A percentile compares a stretch with the other conserved stretches of the same genome.
Conservation (phyloP, 2,797 vertebrate species). For the Anabacerthia variegaticeps region DNA sequence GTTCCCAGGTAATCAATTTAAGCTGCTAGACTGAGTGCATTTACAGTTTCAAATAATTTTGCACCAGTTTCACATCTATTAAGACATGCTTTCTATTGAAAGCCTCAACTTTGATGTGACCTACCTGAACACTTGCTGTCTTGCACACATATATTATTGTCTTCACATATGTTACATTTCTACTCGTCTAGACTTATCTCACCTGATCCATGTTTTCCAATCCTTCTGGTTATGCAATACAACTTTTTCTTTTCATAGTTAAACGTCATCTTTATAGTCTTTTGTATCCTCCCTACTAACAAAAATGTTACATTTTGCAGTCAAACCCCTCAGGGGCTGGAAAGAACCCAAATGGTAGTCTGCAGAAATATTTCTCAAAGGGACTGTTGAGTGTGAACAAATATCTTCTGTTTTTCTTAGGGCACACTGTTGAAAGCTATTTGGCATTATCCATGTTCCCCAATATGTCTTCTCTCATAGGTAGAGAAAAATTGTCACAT, state of each 20-base stretch:
- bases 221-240: neutral
- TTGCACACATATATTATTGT: neutral
- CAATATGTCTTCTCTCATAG: neutral
- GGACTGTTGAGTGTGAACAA: constrained; percentile 60
- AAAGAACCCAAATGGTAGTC: constrained; percentile 47
- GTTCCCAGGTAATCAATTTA: neutral
- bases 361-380: constrained; percentile 52
- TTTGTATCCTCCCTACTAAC: neutral
- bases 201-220: neutral
- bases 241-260: neutral
- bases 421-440: constrained; percentile 51
- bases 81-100: neutral
- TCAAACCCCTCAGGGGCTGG: constrained; percentile 35
- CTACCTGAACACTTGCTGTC: neutral
- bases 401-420: constrained; percentile 48
- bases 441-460: constrained; percentile 19
- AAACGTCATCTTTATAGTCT: neutral
- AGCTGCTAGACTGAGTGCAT: neutral
- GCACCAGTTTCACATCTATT: neutral
- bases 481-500: neutral
- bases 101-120: neutral
- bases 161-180: neutral
- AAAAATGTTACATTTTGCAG: constrained; percentile 35
- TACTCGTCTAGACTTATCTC: neutral
- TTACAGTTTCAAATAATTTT: neutral